phyloP scores from a whole-genome alignment of 2,888 invertebrate genomes.

The Chymomyza procnemis region DNA sequence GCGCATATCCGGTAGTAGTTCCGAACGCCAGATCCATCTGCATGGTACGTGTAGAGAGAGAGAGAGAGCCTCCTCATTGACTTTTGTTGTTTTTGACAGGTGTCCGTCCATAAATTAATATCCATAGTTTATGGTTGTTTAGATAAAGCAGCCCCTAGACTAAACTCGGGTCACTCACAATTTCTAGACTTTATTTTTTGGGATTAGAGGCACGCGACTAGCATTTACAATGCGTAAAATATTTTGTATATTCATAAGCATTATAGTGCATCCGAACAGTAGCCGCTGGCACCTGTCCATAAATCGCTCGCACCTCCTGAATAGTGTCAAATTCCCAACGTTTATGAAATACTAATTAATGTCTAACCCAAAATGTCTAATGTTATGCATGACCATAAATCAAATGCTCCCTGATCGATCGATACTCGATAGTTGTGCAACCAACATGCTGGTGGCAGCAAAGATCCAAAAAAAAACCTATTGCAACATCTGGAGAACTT shows the following conservation, averaged over 20 bases:
- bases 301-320: conserved; percentile 46
- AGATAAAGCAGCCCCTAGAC: background rate
- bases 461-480: background rate
- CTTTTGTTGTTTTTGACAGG: background rate
- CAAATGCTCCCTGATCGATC: background rate
- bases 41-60: too few relatives aligned
- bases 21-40: too few relatives aligned
- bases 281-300: conserved; percentile 54
- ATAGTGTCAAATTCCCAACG: background rate
- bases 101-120: background rate
- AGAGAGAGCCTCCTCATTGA: too few relatives aligned
- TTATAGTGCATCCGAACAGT: background rate
- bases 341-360: background rate
- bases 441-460: too few relatives aligned
- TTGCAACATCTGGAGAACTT: background rate
- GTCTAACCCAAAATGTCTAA: background rate
- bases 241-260: background rate
- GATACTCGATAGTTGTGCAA: background rate
- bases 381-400: background rate
- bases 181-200: background rate
- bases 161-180: background rate
- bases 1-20: too few relatives aligned
- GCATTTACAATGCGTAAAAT: conserved; percentile 20
- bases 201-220: conserved; percentile 16
- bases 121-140: background rate